Base-by-base conservation (phyloP, 2,888 invertebrate species). In the Hypomecis punctinalis region DNA sequence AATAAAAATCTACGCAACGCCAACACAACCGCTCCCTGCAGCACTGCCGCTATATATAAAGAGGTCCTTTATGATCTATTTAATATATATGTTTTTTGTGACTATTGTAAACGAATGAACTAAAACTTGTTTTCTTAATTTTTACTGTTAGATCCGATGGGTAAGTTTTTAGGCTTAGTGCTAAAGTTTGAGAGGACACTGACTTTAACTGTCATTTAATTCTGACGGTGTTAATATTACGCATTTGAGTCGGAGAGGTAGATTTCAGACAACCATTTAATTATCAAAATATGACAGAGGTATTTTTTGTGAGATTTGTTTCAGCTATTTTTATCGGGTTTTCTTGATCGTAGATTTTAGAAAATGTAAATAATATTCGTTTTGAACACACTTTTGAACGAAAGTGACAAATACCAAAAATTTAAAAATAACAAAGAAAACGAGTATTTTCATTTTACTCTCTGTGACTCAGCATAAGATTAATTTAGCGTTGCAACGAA, bases 21-120 rank as follows among this genome's bases (percentile, higher is more conserved):
- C 37, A n/a, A 39, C 59, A 60, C 64, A 56, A 56, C 64, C 60
- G 64, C 48, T 13, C 33, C 51, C 64, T 13, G 37, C 54, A 10
- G 33, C 5, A 49, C 39, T 13, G 35, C 11, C 47, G 46, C 45
- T 53, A 37, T 56, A 49, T 55, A 54, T 56, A 46, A 1, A 57
- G n/a, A 43, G 40, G 13, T 47, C 40, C 42, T 43, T 46, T 42
- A 36, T 42, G 11, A 60, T 54, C 45, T 56, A 51, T 55, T 35
- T 53, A 33, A n/a, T 64, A 59, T 63, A 63, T 47, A 36, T 13
- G 6, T 23, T 13, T 9, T 60, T 49, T 54, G 10, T 47, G 49
- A n/a, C 23, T 33, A 46, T 56, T 60, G 36, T 60, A 51, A 64
- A 51, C n/a, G 3, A 39, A 48, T 10, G n/a, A 39, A 10, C 33